Conservation (phyloP, 2,113 vertebrate species). For the Pycnonotus jocosus region DNA sequence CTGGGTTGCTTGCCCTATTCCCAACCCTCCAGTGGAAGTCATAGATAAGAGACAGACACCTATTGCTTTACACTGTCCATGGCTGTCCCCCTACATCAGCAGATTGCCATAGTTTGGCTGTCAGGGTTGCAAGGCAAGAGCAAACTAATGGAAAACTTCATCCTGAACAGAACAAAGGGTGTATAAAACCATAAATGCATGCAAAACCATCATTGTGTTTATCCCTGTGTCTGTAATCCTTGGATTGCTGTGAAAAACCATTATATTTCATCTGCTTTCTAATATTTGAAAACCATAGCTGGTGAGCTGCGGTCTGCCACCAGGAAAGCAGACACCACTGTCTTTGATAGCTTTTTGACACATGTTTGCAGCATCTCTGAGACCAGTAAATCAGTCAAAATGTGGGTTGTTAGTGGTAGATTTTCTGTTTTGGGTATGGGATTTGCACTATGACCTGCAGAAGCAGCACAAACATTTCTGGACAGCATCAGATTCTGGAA, state of each 20-base stretch:
- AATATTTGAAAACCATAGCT: background rate
- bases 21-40: background rate
- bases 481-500: background rate
- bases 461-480: background rate
- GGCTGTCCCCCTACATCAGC: background rate
- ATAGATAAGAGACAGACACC: background rate
- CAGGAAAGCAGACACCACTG: background rate
- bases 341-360: background rate
- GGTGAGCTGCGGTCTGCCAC: background rate
- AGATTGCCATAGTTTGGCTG: background rate
- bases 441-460: background rate
- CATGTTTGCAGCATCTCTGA: background rate
- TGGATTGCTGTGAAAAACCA: background rate
- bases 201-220: background rate
- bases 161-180: background rate
- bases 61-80: background rate
- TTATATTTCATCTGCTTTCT: background rate
- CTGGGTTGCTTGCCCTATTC: background rate
- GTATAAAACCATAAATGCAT: background rate
- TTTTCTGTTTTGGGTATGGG: background rate
- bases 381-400: background rate
- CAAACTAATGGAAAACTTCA: background rate
- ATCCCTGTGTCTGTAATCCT: background rate
- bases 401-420: background rate
- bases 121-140: background rate